Percentiles rank a stretch among this genome's conserved stretches.
Conservation (phyloP, 2,888 invertebrate species). For the Diarsia rubi region DNA sequence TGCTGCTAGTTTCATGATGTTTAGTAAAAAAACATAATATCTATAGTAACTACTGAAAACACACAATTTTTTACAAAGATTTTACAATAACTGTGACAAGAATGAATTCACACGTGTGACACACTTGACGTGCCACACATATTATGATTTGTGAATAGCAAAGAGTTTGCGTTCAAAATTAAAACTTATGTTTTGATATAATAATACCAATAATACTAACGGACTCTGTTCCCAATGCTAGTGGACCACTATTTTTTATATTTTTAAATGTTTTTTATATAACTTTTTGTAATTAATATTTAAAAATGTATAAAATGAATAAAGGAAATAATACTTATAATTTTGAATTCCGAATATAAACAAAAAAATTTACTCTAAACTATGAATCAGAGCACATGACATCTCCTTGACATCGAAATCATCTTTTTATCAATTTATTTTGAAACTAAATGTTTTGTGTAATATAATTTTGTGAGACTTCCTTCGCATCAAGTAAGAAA, state of each 20-base stretch:
- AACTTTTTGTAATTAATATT: too few species aligned
- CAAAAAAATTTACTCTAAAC: neutral
- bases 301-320: too few species aligned
- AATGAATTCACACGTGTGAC: conserved; percentile 4
- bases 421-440: neutral
- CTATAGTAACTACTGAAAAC: neutral
- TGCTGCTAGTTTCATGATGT: conserved; percentile 44
- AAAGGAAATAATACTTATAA: too few species aligned
- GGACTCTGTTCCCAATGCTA: too few species aligned
- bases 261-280: too few species aligned
- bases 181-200: neutral
- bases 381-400: neutral
- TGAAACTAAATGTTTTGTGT: conserved; percentile 4
- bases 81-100: neutral
- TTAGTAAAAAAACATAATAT: conserved; percentile 12
- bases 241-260: too few species aligned
- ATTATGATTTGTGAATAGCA: neutral
- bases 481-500: conserved; percentile 18
- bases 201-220: too few species aligned
- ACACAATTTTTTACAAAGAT: conserved; percentile 32
- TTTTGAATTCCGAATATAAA: neutral
- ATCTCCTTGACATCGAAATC: neutral
- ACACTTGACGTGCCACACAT: neutral
- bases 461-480: neutral
- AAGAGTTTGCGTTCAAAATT: neutral